phyloP scores from a whole-genome alignment of 2,888 invertebrate species.

The Carterocephalus palaemon region DNA sequence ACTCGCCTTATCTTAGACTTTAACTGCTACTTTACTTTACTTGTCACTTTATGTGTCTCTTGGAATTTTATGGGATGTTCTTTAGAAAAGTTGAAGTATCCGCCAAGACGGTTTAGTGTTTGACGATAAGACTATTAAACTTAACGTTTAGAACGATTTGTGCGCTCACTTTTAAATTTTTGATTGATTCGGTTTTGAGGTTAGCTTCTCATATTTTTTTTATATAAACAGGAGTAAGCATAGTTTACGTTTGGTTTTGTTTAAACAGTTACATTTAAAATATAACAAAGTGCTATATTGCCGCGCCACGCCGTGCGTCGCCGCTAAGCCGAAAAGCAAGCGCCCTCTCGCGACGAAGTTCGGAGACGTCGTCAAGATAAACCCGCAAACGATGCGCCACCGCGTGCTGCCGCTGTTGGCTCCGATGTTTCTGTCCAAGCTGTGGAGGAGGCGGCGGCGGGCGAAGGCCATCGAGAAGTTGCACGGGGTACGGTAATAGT shows the following conservation, averaged over 20 bases:
- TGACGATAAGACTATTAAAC: conserved; percentile 3
- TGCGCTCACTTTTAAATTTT: not conserved
- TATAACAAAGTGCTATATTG: no score
- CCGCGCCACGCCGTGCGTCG: no score
- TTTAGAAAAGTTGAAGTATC: conserved; percentile 4
- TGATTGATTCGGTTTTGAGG: not conserved
- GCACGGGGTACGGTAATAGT: conserved; percentile 56
- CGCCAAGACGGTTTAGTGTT: conserved; percentile 8
- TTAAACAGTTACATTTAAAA: no score
- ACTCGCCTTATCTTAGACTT: conserved; percentile 1
- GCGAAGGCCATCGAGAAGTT: conserved; percentile 66
- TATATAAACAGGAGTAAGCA: no score
- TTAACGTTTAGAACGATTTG: conserved; percentile 7
- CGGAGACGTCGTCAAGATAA: conserved; percentile 55
- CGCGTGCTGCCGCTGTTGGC: conserved; percentile 68
- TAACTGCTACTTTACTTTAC: no score
- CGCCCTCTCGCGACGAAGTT: not conserved
- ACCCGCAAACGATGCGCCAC: conserved; percentile 74
- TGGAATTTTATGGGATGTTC: conserved; percentile 4
- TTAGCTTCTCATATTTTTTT: no score
- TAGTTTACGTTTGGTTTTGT: no score
- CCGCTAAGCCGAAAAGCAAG: no score
- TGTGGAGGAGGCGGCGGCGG: conserved; percentile 58
- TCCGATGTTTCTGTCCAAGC: conserved; percentile 66
- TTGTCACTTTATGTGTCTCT: not conserved